Evolutionary conservation across 1,140 invertebrate genomes (phyloP).

Genomic region (Lycorma delicatula): DNA sequence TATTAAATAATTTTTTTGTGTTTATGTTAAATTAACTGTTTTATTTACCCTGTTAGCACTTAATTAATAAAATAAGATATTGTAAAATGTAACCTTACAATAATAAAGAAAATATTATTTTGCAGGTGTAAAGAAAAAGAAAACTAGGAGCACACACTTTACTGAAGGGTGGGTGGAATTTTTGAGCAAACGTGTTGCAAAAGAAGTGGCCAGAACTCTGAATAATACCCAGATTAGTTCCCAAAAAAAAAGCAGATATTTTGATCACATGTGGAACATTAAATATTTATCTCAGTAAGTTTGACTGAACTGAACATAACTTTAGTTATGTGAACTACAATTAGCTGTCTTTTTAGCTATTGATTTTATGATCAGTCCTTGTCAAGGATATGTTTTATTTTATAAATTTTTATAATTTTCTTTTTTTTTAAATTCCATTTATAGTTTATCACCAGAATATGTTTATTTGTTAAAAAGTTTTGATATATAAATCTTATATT

Average conservation of each 20-base stretch:
- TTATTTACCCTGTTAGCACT: too few species aligned
- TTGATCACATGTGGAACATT: constrained; percentile 88
- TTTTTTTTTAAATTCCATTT: too few species aligned
- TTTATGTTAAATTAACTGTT: too few species aligned
- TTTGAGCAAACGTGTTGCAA: constrained; percentile 79
- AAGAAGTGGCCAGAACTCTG: constrained; percentile 66
- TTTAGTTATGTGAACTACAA: neutral
- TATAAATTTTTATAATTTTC: neutral
- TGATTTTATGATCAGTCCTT: neutral
- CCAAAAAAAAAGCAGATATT: constrained; percentile 77
- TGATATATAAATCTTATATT: too few species aligned
- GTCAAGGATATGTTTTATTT: neutral
- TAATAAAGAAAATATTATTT: too few species aligned
- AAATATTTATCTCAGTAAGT: constrained; percentile 78
- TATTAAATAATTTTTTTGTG: too few species aligned
- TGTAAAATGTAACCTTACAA: too few species aligned
- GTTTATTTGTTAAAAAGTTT: too few species aligned
- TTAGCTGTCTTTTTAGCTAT: neutral
- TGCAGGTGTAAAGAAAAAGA: constrained; percentile 42
- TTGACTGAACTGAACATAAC: neutral
- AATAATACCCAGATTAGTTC: constrained; percentile 86
- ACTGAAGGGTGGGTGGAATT: constrained; percentile 97
- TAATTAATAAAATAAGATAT: too few species aligned
- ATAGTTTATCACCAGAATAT: too few species aligned
- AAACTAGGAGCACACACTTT: constrained; percentile 52